A percentile compares a stretch with the other conserved stretches of the same genome.
These are phyloP conservation scores for Pasiphila rectangulata DNA, from an alignment of 2,888 invertebrate species.

Conservation along the genomic window DNA sequence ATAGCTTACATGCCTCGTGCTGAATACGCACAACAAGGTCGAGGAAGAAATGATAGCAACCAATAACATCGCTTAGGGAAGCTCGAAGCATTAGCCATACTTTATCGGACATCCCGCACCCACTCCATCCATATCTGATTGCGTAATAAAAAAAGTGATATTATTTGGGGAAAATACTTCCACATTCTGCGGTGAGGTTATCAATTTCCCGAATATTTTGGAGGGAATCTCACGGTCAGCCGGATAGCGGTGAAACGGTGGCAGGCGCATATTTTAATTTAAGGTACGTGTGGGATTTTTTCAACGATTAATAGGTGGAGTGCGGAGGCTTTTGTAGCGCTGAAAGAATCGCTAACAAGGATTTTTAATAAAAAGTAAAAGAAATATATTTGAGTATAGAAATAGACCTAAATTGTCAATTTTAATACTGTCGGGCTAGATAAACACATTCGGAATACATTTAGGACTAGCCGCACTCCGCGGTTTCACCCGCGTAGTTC, in stretches of 20 bases:
- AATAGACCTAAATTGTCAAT: too few relatives aligned
- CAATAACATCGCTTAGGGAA: slow-evolving; percentile 5
- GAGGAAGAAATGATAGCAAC: neutral
- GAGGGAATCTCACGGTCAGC: slow-evolving; percentile 1
- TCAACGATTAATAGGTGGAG: neutral
- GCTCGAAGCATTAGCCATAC: slow-evolving; percentile 8
- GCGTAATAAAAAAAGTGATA: slow-evolving; percentile 13
- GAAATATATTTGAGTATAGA: too few relatives aligned
- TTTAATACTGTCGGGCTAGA: too few relatives aligned
- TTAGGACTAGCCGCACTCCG: too few relatives aligned
- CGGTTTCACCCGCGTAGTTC: too few relatives aligned
- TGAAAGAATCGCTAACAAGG: too few relatives aligned
- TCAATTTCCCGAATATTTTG: slow-evolving; percentile 6
- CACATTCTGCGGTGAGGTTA: slow-evolving; percentile 8
- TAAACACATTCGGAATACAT: too few relatives aligned
- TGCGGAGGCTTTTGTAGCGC: too few relatives aligned
- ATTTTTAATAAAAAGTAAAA: too few relatives aligned
- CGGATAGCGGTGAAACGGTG: neutral
- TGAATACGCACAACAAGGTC: neutral
- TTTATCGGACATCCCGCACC: slow-evolving; percentile 10
- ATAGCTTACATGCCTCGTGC: neutral
- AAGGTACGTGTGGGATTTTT: too few relatives aligned
- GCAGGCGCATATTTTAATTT: neutral
- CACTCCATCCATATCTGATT: slow-evolving; percentile 17
- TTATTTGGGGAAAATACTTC: slow-evolving; percentile 5